A percentile compares a stretch with the other conserved stretches of the same genome.
phyloP scores from a whole-genome alignment of 2,113 vertebrate species.

The Malurus alboscapulatus region DNA sequence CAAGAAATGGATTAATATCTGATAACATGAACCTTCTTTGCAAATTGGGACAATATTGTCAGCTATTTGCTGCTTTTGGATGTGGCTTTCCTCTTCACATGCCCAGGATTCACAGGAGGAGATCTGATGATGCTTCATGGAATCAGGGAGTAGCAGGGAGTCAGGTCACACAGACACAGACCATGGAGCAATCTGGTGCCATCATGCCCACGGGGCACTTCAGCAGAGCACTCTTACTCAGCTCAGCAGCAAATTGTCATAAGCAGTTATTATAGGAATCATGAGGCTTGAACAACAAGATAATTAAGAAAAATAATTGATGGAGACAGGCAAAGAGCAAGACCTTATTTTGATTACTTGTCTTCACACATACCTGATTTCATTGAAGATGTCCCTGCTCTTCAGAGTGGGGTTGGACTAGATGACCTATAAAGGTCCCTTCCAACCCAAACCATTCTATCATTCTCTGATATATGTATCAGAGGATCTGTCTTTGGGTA shows the following conservation, averaged over 20 bases:
- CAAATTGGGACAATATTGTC: background rate
- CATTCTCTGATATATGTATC: background rate
- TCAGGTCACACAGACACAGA: background rate
- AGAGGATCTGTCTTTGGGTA: background rate
- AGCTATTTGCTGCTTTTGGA: background rate
- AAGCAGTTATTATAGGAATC: background rate
- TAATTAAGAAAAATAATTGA: conserved; percentile 9
- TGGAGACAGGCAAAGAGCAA: background rate
- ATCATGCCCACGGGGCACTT: accelerated
- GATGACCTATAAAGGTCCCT: background rate
- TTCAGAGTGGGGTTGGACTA: background rate
- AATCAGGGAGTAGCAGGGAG: background rate
- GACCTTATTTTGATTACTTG: background rate
- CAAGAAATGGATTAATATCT: background rate
- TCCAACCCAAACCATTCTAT: background rate
- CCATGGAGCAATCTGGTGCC: background rate
- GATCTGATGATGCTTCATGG: background rate
- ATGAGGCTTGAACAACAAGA: background rate
- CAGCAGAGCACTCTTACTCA: background rate
- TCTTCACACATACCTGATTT: background rate
- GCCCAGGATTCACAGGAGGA: background rate
- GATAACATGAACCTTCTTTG: background rate
- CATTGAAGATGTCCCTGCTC: background rate
- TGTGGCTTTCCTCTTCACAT: background rate
- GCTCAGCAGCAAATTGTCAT: background rate